A percentile compares a stretch with the other conserved stretches of the same genome.
These are phyloP conservation scores for Corythornis cristatus DNA, from an alignment of 2,113 vertebrate species.

Conservation along the genomic window DNA sequence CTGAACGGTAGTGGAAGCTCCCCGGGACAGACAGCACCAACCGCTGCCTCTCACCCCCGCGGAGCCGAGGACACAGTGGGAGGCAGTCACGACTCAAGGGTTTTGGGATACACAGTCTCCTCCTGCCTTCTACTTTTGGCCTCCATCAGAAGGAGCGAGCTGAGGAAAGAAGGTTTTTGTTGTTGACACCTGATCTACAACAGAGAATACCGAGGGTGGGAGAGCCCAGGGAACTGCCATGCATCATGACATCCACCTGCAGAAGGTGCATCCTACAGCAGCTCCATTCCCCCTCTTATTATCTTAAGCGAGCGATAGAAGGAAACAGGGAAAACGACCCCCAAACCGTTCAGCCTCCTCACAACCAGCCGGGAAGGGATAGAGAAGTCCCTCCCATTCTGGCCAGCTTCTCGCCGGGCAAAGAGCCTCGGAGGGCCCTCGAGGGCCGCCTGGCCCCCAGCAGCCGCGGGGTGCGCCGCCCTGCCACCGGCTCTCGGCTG, in stretches of 20 bases:
- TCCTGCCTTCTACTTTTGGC: background rate
- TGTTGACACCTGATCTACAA: constrained; percentile 13
- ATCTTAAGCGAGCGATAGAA: background rate
- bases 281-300: background rate
- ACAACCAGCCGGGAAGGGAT: background rate
- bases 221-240: background rate
- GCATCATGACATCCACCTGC: background rate
- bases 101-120: background rate
- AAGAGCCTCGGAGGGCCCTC: background rate
- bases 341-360: background rate
- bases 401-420: background rate
- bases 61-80: background rate
- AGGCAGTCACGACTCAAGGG: background rate
- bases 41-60: background rate
- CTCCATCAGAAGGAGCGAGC: background rate
- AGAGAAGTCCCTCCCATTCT: background rate
- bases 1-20: background rate
- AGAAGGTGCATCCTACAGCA: background rate
- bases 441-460: background rate
- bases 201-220: background rate
- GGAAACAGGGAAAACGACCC: background rate
- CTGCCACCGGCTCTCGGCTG: background rate
- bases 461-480: too few relatives aligned
- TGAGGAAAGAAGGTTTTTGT: background rate
- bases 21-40: background rate